Conservation (phyloP, 2,888 invertebrate genomes). For the Pantelozetes paolii region DNA sequence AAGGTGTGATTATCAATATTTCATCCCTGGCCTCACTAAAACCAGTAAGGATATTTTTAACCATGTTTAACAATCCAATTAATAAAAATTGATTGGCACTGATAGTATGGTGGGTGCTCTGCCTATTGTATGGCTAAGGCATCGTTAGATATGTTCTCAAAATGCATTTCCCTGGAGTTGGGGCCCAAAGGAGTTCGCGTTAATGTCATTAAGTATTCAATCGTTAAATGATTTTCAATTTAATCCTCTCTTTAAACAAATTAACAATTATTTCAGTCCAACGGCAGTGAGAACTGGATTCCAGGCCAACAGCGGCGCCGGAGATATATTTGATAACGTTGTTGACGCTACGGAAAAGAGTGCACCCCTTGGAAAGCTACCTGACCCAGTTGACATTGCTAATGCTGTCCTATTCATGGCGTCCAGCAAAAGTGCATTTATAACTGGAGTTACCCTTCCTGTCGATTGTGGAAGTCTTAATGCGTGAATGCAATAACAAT, state of each 20-base stretch:
- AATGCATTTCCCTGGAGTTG: slow-evolving; percentile 35
- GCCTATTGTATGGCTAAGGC: slow-evolving; percentile 39
- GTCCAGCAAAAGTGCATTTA: slow-evolving; percentile 73
- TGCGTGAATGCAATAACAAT: slow-evolving; percentile 50
- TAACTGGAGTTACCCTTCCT: slow-evolving; percentile 69
- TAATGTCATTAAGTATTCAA: slow-evolving; percentile 34
- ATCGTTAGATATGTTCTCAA: slow-evolving; percentile 30
- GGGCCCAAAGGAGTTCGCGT: slow-evolving; percentile 38
- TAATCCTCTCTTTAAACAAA: background rate
- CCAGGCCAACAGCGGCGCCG: slow-evolving; percentile 43
- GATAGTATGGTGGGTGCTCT: slow-evolving; percentile 30
- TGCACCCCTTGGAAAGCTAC: slow-evolving; percentile 21
- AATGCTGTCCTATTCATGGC: slow-evolving; percentile 71
- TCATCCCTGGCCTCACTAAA: slow-evolving; percentile 11
- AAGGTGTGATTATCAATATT: slow-evolving; percentile 28
- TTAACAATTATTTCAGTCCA: slow-evolving; percentile 36
- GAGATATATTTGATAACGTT: slow-evolving; percentile 30
- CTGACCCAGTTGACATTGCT: slow-evolving; percentile 66
- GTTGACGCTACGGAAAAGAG: slow-evolving; percentile 4
- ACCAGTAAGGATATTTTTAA: slow-evolving; percentile 18
- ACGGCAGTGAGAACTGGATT: slow-evolving; percentile 45
- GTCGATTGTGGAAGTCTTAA: slow-evolving; percentile 83
- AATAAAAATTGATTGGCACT: background rate
- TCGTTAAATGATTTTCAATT: too few species aligned
- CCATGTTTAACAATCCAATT: background rate